Percentiles rank a stretch among this genome's conserved stretches.
Evolutionary conservation across 2,888 invertebrate genomes (phyloP).

Genomic region (Trichopoda pennipes): DNA sequence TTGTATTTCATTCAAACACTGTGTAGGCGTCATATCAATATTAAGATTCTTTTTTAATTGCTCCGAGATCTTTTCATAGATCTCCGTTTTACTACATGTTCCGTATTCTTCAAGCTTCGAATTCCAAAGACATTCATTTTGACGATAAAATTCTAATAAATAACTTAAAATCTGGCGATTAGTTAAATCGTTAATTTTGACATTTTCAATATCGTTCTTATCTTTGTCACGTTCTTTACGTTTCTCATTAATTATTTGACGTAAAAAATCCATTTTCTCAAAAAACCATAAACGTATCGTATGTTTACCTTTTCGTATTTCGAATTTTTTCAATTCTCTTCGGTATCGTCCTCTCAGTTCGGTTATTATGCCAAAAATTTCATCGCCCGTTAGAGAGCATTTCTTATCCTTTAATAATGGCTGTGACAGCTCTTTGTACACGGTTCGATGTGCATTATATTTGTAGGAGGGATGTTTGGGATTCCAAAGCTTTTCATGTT

Average conservation of each 20-base stretch:
- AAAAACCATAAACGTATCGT: constrained; percentile 76
- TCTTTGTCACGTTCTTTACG: constrained; percentile 57
- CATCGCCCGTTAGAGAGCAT: constrained; percentile 71
- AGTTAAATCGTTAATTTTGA: constrained; percentile 5
- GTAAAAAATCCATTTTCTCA: constrained; percentile 75
- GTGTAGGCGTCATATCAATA: constrained; percentile 72
- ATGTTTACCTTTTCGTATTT: constrained; percentile 72
- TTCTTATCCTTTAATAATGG: constrained; percentile 72
- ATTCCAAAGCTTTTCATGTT: constrained; percentile 76
- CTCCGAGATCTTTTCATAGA: constrained; percentile 71
- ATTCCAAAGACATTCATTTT: constrained; percentile 75
- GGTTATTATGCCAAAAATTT: constrained; percentile 74
- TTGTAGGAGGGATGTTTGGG: constrained; percentile 76
- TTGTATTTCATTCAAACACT: constrained; percentile 74
- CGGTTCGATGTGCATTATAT: constrained; percentile 74
- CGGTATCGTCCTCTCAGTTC: constrained; percentile 74
- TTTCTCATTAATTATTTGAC: constrained; percentile 73
- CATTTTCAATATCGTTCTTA: not conserved
- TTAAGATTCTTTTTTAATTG: constrained; percentile 72
- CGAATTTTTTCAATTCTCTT: constrained; percentile 74
- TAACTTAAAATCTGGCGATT: constrained; percentile 74
- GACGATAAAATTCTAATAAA: constrained; percentile 72
- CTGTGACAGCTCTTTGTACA: constrained; percentile 73
- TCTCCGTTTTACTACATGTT: constrained; percentile 71
- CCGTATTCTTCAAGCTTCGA: constrained; percentile 72